phyloP scores from a whole-genome alignment of 1,140 invertebrate species.

The Homalodisca vitripennis region DNA sequence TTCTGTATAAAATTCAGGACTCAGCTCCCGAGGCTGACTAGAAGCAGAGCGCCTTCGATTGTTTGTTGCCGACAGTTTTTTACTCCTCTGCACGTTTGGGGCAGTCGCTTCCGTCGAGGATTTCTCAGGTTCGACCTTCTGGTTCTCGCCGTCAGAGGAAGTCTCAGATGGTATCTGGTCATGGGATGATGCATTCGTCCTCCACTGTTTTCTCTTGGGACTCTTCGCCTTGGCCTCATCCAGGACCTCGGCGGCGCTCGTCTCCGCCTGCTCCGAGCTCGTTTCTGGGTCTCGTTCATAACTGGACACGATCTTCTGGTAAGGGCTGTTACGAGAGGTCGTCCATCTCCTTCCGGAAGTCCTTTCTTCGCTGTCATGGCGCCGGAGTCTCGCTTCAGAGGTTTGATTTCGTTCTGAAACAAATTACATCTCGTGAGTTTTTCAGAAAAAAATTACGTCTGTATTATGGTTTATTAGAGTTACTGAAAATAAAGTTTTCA shows the following conservation, averaged over 20 bases:
- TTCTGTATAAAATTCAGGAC: neutral
- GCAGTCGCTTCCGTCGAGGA: neutral
- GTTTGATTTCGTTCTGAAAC: slow-evolving; percentile 1
- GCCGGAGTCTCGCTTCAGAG: neutral
- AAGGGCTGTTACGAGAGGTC: slow-evolving; percentile 16
- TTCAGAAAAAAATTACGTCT: no score
- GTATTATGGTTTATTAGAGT: no score
- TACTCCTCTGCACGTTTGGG: neutral
- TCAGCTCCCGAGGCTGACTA: neutral
- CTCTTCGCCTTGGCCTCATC: slow-evolving; percentile 15
- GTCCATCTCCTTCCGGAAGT: slow-evolving; percentile 17
- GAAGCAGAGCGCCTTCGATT: neutral
- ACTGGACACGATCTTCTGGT: slow-evolving; percentile 25
- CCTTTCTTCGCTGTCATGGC: neutral
- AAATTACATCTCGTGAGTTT: slow-evolving; percentile 18
- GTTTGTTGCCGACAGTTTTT: neutral
- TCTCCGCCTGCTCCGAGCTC: neutral
- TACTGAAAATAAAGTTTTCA: no score
- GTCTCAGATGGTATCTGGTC: slow-evolving; percentile 20
- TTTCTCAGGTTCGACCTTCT: neutral
- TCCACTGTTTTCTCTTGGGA: slow-evolving; percentile 11
- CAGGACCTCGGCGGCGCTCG: neutral
- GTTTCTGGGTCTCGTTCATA: neutral
- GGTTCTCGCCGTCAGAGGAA: neutral
- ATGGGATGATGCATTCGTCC: slow-evolving; percentile 1